Evolutionary conservation across 2,113 vertebrate species (phyloP).

Genomic region (Myrmophylax atrothorax): DNA sequence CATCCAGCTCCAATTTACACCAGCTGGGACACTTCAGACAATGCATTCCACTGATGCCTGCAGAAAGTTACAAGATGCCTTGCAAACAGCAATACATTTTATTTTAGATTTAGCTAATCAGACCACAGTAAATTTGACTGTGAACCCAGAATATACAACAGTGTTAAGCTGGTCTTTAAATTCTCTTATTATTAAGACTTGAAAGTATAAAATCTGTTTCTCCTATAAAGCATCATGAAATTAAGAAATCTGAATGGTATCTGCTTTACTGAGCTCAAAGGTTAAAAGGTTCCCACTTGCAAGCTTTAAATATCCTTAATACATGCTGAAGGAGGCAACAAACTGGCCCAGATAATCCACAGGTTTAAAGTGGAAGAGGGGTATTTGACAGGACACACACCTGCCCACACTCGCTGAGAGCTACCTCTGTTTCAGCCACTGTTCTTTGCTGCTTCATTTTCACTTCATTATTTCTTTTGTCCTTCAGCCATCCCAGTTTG

Average conservation of each 20-base stretch:
- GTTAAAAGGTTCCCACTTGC: background rate
- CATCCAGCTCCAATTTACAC: background rate
- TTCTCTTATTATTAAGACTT: background rate
- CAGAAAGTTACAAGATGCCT: background rate
- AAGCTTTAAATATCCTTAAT: background rate
- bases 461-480: background rate
- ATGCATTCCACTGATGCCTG: background rate
- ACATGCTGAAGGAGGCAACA: background rate
- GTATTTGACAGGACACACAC: background rate
- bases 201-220: background rate
- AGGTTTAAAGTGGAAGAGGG: background rate
- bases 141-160: background rate
- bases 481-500: background rate
- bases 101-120: background rate
- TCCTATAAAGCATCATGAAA: background rate
- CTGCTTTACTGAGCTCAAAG: background rate
- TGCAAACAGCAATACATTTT: background rate
- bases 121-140: background rate
- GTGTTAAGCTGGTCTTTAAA: background rate
- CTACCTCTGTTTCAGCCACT: background rate
- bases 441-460: background rate
- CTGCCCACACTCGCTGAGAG: background rate
- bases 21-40: background rate
- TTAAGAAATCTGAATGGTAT: background rate
- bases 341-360: background rate